These are phyloP conservation scores for Ornithoptera priamus DNA, from an alignment of 2,888 invertebrate genomes.

Conservation along the genomic window DNA sequence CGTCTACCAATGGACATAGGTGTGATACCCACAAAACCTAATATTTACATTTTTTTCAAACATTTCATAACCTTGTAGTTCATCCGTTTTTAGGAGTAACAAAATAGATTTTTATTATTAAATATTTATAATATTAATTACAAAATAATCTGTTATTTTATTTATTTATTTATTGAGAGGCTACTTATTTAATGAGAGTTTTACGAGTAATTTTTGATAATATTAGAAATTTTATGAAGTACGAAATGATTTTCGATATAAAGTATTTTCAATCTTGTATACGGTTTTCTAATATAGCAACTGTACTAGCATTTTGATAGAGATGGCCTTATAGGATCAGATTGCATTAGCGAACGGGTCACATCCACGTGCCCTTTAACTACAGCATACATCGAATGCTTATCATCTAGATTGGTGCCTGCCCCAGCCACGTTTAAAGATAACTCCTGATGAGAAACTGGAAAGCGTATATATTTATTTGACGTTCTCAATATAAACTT, in stretches of 20 bases:
- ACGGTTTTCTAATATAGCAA: background rate
- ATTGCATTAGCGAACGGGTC: conserved; percentile 11
- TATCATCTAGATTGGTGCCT: conserved; percentile 25
- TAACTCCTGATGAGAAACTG: conserved; percentile 20
- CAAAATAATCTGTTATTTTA: too few species aligned
- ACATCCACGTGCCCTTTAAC: conserved; percentile 25
- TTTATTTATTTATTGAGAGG: too few species aligned
- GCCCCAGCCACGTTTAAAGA: conserved; percentile 24
- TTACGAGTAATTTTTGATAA: too few species aligned
- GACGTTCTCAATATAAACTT: conserved; percentile 3
- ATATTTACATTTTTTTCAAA: too few species aligned
- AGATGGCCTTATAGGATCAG: background rate
- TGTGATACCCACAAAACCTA: too few species aligned
- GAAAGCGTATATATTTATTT: conserved; percentile 2
- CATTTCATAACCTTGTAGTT: too few species aligned
- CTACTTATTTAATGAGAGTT: too few species aligned
- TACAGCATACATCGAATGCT: conserved; percentile 22
- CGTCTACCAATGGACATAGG: too few species aligned
- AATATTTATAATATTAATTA: too few species aligned
- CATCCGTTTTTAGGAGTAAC: too few species aligned
- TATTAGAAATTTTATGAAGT: background rate
- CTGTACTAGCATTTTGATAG: background rate
- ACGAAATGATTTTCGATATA: too few species aligned
- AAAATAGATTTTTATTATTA: too few species aligned
- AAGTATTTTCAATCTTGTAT: background rate